Conservation (phyloP, 2,888 invertebrate species). For the Willowsia nigromaculata region DNA sequence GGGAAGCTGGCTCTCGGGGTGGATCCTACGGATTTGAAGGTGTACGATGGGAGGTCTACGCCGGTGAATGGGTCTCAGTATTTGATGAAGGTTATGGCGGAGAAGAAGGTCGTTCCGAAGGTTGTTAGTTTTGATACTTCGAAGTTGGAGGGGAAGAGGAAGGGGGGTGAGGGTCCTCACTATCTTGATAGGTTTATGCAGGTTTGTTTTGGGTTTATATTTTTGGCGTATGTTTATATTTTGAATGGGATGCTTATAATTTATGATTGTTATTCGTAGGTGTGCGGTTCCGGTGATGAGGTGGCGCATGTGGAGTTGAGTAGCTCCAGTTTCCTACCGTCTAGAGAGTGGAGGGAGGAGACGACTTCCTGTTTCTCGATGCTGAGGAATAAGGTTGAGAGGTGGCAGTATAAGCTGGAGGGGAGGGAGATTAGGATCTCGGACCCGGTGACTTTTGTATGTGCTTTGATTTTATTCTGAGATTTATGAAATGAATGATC, state of each 20-base stretch:
- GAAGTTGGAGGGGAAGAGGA: conserved; percentile 21
- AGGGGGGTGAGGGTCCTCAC: background rate
- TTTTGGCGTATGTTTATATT: too few species aligned
- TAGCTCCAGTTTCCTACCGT: background rate
- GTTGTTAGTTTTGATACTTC: conserved; percentile 68
- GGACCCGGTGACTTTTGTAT: background rate
- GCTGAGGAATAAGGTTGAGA: conserved; percentile 42
- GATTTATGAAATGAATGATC: background rate
- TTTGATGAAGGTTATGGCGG: conserved; percentile 72
- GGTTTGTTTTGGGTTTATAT: background rate
- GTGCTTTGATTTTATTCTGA: background rate
- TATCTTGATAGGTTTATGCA: conserved; percentile 46
- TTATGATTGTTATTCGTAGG: background rate
- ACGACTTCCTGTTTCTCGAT: conserved; percentile 43
- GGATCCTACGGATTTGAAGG: conserved; percentile 64
- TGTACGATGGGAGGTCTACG: conserved; percentile 66
- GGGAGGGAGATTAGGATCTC: background rate
- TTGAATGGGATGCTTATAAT: background rate
- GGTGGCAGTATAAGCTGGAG: conserved; percentile 24
- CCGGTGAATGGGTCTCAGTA: conserved; percentile 77
- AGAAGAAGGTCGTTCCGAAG: conserved; percentile 71
- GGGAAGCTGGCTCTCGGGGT: conserved; percentile 66
- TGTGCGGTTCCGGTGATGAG: background rate
- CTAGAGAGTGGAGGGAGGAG: conserved; percentile 53
- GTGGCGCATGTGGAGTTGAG: background rate